Conservation (phyloP, 1,140 invertebrate genomes). For the Lasioglossum albipes region DNA sequence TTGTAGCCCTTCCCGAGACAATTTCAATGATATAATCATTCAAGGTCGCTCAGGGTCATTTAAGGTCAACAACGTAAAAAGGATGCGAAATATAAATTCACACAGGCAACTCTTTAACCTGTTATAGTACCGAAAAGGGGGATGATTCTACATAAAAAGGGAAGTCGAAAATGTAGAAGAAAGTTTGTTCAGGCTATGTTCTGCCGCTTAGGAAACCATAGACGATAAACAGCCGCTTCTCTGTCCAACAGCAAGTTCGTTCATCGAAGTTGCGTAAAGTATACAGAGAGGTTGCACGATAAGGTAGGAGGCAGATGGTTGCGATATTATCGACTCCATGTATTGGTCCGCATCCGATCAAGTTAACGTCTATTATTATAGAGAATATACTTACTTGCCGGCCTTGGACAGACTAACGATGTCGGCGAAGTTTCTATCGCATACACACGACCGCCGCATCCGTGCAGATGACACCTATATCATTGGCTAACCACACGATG, state of each 20-base stretch:
- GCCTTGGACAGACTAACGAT: conserved; percentile 66
- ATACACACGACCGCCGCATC: conserved; percentile 57
- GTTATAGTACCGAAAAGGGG: too few relatives aligned
- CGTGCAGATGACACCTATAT: conserved; percentile 54
- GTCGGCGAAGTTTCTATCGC: conserved; percentile 65
- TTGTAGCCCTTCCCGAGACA: too few relatives aligned
- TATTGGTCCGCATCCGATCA: conserved; percentile 74
- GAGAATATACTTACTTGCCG: conserved; percentile 57
- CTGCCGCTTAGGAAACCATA: background rate
- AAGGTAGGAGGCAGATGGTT: conserved; percentile 74
- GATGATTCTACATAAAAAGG: too few relatives aligned
- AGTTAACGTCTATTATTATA: conserved; percentile 76
- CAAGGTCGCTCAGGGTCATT: too few relatives aligned
- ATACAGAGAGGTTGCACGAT: conserved; percentile 60
- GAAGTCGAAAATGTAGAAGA: too few relatives aligned
- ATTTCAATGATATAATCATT: too few relatives aligned
- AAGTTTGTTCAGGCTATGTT: too few relatives aligned
- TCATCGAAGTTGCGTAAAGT: conserved; percentile 51
- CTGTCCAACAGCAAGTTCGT: conserved; percentile 10
- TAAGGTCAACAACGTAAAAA: too few relatives aligned
- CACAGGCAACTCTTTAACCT: too few relatives aligned
- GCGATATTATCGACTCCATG: conserved; percentile 75
- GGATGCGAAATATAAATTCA: too few relatives aligned
- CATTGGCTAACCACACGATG: conserved; percentile 20
- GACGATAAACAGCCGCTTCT: conserved; percentile 16